A percentile compares a stretch with the other conserved stretches of the same genome.
Conservation (phyloP, 2,797 vertebrate species). For the Sternarchorhynchus goeldii region DNA sequence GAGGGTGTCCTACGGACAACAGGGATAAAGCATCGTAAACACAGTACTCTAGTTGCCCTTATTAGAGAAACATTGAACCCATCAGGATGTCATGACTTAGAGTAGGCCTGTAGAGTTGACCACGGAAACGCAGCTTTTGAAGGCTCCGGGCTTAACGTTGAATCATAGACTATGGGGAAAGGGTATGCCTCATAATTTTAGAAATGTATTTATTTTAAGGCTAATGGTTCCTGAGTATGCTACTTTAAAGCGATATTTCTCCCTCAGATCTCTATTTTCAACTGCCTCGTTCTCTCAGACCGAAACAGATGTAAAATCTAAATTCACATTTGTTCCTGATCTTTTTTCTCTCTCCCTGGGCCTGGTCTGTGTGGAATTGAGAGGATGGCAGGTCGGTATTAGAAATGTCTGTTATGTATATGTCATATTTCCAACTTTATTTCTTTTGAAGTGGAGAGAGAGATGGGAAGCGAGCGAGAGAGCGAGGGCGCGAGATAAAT, state of each 20-base stretch:
- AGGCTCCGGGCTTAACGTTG: too few species aligned
- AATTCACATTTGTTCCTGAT: slow-evolving; percentile 45
- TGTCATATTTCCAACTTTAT: slow-evolving; percentile 68
- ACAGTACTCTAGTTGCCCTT: slow-evolving; percentile 34
- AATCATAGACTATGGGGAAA: too few species aligned
- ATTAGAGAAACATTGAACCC: slow-evolving; percentile 25
- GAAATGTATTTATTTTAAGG: not conserved
- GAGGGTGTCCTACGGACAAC: slow-evolving; percentile 63
- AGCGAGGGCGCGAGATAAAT: slow-evolving; percentile 48
- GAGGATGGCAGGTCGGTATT: slow-evolving; percentile 59
- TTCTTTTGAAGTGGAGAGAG: slow-evolving; percentile 53
- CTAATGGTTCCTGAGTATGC: slow-evolving; percentile 15
- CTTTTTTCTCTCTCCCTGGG: slow-evolving; percentile 47
- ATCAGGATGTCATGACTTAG: too few species aligned
- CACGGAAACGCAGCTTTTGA: too few species aligned
- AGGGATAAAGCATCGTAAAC: slow-evolving; percentile 58
- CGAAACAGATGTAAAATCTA: slow-evolving; percentile 63
- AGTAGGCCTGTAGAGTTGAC: too few species aligned
- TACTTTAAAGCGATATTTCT: slow-evolving; percentile 23
- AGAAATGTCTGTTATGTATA: slow-evolving; percentile 64
- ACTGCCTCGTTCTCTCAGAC: slow-evolving; percentile 3
- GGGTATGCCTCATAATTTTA: too few species aligned
- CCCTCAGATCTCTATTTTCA: slow-evolving; percentile 19
- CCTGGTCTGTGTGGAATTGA: slow-evolving; percentile 56
- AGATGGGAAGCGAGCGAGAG: slow-evolving; percentile 37